Conservation (phyloP, 2,888 invertebrate species). For the Drosophila phalerata region DNA sequence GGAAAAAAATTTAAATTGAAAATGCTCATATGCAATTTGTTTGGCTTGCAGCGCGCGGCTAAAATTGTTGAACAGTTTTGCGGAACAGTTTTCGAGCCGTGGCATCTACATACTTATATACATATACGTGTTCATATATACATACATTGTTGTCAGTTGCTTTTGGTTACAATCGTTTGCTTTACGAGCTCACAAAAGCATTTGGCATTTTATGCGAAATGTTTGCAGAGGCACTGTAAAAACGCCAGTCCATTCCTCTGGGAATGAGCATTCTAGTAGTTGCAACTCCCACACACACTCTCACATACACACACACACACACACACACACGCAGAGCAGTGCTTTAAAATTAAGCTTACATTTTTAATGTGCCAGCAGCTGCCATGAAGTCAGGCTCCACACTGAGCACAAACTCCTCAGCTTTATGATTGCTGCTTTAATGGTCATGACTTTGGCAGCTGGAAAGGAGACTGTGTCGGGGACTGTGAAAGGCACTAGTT, state of each 20-base stretch:
- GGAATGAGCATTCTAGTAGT: slow-evolving; percentile 46
- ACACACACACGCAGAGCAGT: neutral
- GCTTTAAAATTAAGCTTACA: slow-evolving; percentile 71
- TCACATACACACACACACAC: neutral
- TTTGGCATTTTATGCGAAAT: slow-evolving; percentile 76
- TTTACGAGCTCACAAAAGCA: slow-evolving; percentile 72
- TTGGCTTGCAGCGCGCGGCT: slow-evolving; percentile 51
- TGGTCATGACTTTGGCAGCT: slow-evolving; percentile 41
- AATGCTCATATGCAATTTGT: slow-evolving; percentile 77
- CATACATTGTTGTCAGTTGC: slow-evolving; percentile 61
- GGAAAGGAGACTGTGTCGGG: neutral
- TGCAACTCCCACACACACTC: slow-evolving; percentile 4
- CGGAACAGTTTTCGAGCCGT: slow-evolving; percentile 44
- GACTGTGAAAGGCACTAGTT: slow-evolving; percentile 37
- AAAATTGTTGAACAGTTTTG: slow-evolving; percentile 61
- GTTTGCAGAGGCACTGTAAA: slow-evolving; percentile 53
- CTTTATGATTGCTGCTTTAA: slow-evolving; percentile 70
- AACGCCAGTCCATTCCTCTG: slow-evolving; percentile 38
- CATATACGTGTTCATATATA: neutral
- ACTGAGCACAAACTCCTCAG: slow-evolving; percentile 16
- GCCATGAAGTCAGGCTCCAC: slow-evolving; percentile 32
- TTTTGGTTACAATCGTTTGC: slow-evolving; percentile 69
- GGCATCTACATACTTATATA: slow-evolving; percentile 8
- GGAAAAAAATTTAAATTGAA: slow-evolving; percentile 70
- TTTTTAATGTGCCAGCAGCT: slow-evolving; percentile 61